Evolutionary conservation across 2,797 vertebrate genomes (phyloP).

Genomic region (Scyliorhinus canicula): DNA sequence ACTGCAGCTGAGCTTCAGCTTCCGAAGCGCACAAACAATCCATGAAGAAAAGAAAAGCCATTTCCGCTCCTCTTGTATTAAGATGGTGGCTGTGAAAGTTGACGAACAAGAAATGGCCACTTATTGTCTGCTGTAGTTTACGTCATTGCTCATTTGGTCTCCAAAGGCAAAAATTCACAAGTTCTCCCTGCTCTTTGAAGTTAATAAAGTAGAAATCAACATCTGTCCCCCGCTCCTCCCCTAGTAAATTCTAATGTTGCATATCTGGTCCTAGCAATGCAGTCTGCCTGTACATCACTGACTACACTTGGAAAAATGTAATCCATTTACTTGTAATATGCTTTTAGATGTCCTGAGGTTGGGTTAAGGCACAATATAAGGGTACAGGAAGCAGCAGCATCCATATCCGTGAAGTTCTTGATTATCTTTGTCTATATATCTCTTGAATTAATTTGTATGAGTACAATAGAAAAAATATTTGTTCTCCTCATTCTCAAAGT

Average conservation of each 20-base stretch:
- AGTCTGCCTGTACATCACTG: neutral
- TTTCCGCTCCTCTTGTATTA: neutral
- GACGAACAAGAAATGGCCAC: neutral
- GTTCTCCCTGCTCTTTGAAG: neutral
- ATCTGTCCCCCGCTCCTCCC: too few relatives aligned
- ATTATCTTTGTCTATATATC: neutral
- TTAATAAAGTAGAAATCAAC: neutral
- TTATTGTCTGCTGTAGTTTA: neutral
- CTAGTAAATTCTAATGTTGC: too few relatives aligned
- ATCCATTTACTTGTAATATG: neutral
- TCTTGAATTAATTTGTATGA: neutral
- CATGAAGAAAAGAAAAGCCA: neutral
- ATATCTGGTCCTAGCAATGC: neutral
- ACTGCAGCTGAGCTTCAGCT: neutral
- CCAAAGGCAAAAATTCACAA: neutral
- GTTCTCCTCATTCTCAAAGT: neutral
- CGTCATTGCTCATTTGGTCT: too few relatives aligned
- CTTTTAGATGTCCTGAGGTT: neutral
- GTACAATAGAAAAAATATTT: neutral
- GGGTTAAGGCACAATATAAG: neutral
- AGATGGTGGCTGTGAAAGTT: neutral
- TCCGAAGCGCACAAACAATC: neutral
- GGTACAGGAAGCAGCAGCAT: neutral
- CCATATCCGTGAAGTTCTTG: neutral
- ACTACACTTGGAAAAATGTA: neutral